phyloP scores from a whole-genome alignment of 1,140 invertebrate species.

The Danaus melanippus region DNA sequence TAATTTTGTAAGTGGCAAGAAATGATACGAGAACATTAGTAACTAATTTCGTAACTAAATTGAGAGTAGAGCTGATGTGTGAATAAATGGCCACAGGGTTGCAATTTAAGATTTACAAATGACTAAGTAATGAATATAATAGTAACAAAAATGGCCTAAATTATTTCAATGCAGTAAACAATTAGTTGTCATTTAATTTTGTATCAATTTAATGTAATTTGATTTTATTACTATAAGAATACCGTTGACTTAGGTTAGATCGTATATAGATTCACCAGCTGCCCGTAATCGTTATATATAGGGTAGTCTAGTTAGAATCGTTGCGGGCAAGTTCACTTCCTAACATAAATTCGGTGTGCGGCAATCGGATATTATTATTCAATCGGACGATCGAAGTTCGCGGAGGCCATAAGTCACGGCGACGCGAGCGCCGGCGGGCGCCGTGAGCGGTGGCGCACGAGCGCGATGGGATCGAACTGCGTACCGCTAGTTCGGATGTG shows the following conservation, averaged over 20 bases:
- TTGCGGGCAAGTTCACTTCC: constrained; percentile 58
- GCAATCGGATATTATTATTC: constrained; percentile 70
- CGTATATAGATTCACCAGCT: too few relatives aligned
- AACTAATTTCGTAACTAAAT: constrained; percentile 42
- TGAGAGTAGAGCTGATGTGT: constrained; percentile 18
- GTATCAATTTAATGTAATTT: too few relatives aligned
- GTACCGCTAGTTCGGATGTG: constrained; percentile 29
- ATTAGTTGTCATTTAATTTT: too few relatives aligned
- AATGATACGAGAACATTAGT: constrained; percentile 48
- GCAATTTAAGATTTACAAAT: constrained; percentile 1
- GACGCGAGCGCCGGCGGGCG: constrained; percentile 62
- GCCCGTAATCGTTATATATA: too few relatives aligned
- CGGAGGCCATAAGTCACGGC: constrained; percentile 66
- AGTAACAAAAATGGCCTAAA: too few relatives aligned
- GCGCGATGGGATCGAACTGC: constrained; percentile 53
- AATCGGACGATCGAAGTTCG: constrained; percentile 66
- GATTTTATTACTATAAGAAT: too few relatives aligned
- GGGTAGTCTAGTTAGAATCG: constrained; percentile 38
- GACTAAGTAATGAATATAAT: too few relatives aligned
- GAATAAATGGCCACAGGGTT: constrained; percentile 10
- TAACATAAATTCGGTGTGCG: constrained; percentile 68
- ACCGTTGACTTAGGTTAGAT: too few relatives aligned
- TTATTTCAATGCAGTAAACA: too few relatives aligned
- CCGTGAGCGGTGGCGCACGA: constrained; percentile 65
- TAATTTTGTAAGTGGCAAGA: constrained; percentile 57